Evolutionary conservation across 2,888 invertebrate species (phyloP).

Genomic region (Neria commutata): DNA sequence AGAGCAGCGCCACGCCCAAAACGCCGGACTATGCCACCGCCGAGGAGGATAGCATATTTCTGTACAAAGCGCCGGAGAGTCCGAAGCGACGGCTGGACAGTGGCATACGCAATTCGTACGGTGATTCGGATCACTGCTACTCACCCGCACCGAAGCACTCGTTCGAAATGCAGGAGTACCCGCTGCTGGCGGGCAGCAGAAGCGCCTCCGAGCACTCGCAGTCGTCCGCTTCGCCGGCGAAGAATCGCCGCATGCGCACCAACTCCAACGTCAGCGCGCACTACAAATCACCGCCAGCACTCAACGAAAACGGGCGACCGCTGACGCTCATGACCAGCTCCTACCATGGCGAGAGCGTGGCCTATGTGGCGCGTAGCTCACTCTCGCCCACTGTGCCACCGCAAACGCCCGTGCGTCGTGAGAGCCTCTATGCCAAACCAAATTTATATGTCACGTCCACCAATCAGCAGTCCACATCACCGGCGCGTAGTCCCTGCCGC

Average conservation of each 20-base stretch:
- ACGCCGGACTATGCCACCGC: slow-evolving; percentile 58
- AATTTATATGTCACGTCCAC: slow-evolving; percentile 50
- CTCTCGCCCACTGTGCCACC: slow-evolving; percentile 49
- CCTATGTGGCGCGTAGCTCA: slow-evolving; percentile 27
- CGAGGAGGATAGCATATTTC: slow-evolving; percentile 56
- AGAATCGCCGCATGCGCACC: slow-evolving; percentile 36
- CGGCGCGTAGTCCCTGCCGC: slow-evolving; percentile 24
- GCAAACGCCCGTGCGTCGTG: slow-evolving; percentile 51
- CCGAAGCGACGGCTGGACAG: slow-evolving; percentile 52
- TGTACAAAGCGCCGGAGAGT: slow-evolving; percentile 59
- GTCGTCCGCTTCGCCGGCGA: slow-evolving; percentile 31
- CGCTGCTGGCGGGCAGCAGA: slow-evolving; percentile 28
- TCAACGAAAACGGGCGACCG: slow-evolving; percentile 43
- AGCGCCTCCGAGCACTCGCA: slow-evolving; percentile 36
- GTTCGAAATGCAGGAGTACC: slow-evolving; percentile 56
- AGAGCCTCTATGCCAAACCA: slow-evolving; percentile 54
- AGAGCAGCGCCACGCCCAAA: slow-evolving; percentile 58
- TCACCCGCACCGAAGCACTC: slow-evolving; percentile 43
- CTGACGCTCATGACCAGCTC: slow-evolving; percentile 34
- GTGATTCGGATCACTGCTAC: slow-evolving; percentile 49
- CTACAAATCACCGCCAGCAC: slow-evolving; percentile 44
- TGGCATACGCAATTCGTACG: slow-evolving; percentile 47
- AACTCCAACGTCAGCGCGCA: slow-evolving; percentile 41
- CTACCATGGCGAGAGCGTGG: slow-evolving; percentile 39
- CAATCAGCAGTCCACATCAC: slow-evolving; percentile 33